Evolutionary conservation across 1,140 invertebrate species (phyloP).

Genomic region (Vanessa tameamea): DNA sequence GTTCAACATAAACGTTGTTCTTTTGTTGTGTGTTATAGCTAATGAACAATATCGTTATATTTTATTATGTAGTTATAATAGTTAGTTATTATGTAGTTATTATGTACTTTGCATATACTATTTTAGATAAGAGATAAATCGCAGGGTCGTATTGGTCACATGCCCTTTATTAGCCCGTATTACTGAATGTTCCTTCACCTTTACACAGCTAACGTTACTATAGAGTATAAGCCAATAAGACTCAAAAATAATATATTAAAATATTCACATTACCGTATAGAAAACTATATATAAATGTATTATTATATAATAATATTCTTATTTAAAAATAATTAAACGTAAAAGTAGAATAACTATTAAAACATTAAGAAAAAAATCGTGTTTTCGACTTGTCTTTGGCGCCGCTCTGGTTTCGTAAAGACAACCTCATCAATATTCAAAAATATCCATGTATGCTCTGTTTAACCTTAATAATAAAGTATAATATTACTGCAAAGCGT

Average conservation of each 20-base stretch:
- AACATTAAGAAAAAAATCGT: not conserved
- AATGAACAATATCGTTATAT: constrained; percentile 10
- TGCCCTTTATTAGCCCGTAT: constrained; percentile 35
- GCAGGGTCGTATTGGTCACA: constrained; percentile 38
- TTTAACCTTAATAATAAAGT: constrained; percentile 7
- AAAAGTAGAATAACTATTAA: not conserved
- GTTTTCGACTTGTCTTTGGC: constrained; percentile 1
- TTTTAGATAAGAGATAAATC: constrained; percentile 35
- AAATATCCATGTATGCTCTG: constrained; percentile 3
- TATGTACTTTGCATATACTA: constrained; percentile 21
- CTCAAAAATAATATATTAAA: too few relatives aligned
- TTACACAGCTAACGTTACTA: constrained; percentile 7
- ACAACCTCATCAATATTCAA: constrained; percentile 17
- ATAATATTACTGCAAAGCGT: not conserved
- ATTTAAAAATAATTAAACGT: not conserved
- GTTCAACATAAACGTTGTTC: too few relatives aligned
- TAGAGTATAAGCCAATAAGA: too few relatives aligned
- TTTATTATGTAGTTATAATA: constrained; percentile 19
- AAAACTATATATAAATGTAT: not conserved
- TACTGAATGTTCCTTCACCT: constrained; percentile 36
- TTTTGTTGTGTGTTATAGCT: not conserved
- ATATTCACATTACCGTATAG: too few relatives aligned
- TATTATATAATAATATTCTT: not conserved
- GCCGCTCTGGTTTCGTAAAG: constrained; percentile 3
- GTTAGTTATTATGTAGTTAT: constrained; percentile 18